Conservation (phyloP, 37 sponge, comb jelly and placozoan genomes). For the Beroe forskalii region DNA sequence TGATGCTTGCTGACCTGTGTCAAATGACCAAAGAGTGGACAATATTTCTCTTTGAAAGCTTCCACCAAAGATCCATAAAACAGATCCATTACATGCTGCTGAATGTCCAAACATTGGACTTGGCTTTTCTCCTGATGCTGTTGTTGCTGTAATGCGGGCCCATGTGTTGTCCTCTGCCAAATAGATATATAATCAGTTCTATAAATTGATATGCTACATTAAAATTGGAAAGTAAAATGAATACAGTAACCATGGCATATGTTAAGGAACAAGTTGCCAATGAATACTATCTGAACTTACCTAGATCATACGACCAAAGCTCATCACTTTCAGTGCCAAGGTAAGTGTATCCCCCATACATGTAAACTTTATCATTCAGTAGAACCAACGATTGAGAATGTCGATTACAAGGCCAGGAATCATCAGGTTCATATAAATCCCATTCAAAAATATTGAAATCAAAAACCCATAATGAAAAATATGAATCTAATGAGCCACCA, state of each 20-base stretch:
- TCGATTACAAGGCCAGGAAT: neutral
- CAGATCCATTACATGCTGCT: neutral
- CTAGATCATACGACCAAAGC: conserved; percentile 47
- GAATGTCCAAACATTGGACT: conserved; percentile 43
- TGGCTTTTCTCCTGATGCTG: neutral
- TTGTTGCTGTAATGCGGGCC: neutral
- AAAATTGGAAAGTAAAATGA: too few relatives aligned
- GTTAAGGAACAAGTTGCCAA: too few relatives aligned
- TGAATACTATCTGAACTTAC: too few relatives aligned
- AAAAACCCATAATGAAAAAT: conserved; percentile 57
- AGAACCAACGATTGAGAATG: neutral
- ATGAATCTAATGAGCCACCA: conserved; percentile 56
- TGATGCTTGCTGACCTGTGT: conserved; percentile 39
- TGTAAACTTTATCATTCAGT: neutral
- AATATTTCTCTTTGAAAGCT: neutral
- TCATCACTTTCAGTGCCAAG: conserved; percentile 26
- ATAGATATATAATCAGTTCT: too few relatives aligned
- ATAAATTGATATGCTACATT: too few relatives aligned
- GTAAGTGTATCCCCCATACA: conserved; percentile 56
- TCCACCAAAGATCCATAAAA: conserved; percentile 41
- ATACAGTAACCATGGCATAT: too few relatives aligned
- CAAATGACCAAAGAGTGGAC: conserved; percentile 6
- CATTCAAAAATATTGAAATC: conserved; percentile 42
- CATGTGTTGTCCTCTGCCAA: conserved; percentile 16
- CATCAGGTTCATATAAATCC: neutral